A percentile compares a stretch with the other conserved stretches of the same genome.
Evolutionary conservation across 2,113 vertebrate genomes (phyloP).

Genomic region (Leucoraja erinaceus): DNA sequence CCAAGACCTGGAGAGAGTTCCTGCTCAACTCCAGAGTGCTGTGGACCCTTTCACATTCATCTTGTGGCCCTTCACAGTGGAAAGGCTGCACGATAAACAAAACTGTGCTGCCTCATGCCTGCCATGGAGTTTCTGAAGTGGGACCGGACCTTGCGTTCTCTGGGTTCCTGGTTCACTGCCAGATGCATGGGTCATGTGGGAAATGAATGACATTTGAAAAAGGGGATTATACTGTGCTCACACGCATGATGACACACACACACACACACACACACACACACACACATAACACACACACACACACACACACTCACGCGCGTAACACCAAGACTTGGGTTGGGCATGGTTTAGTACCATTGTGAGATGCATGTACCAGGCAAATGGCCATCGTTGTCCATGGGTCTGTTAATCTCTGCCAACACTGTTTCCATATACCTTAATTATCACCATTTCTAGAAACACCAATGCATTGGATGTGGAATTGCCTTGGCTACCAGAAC

Average conservation of each 20-base stretch:
- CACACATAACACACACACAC: background rate
- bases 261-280: background rate
- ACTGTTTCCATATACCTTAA: no score
- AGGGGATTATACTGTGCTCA: background rate
- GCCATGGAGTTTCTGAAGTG: background rate
- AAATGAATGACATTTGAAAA: background rate
- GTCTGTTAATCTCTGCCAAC: no score
- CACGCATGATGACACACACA: background rate
- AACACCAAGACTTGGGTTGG: no score
- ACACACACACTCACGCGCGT: background rate
- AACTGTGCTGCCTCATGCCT: background rate
- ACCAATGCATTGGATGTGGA: no score
- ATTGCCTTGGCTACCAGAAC: no score
- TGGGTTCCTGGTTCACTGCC: background rate
- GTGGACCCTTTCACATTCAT: no score
- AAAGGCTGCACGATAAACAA: background rate
- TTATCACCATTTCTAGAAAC: no score
- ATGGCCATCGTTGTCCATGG: no score
- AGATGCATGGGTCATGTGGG: background rate
- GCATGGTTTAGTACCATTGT: no score
- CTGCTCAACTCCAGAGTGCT: no score
- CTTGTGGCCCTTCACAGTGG: background rate
- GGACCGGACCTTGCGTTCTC: background rate
- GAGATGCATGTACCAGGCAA: no score
- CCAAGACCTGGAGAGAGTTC: no score